Conservation (phyloP, 2,888 invertebrate genomes). For the Eubasilissa splendida region DNA sequence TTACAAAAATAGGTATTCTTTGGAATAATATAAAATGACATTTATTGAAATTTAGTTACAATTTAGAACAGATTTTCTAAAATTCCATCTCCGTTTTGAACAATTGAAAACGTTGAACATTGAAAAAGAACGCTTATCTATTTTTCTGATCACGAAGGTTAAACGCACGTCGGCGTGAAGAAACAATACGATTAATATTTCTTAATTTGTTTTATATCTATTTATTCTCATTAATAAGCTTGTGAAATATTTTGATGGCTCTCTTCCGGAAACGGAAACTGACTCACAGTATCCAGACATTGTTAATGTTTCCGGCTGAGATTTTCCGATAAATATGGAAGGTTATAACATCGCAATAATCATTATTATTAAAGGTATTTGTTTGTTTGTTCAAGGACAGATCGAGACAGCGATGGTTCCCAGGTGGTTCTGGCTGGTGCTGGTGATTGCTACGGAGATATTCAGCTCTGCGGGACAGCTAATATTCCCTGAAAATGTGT, state of each 20-base stretch:
- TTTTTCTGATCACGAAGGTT: conserved; percentile 20
- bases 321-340: conserved; percentile 45
- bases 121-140: no score
- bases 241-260: conserved; percentile 29
- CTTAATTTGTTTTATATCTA: conserved; percentile 4
- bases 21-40: no score
- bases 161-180: background rate
- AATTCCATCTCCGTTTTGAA: no score
- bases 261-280: conserved; percentile 41
- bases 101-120: no score
- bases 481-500: conserved; percentile 55
- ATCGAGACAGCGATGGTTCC: conserved; percentile 49
- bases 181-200: conserved; percentile 17
- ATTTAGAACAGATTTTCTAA: no score
- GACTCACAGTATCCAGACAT: conserved; percentile 27
- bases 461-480: conserved; percentile 47
- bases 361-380: conserved; percentile 1
- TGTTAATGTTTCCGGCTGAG: conserved; percentile 42
- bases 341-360: conserved; percentile 10
- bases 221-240: conserved; percentile 16
- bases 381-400: conserved; percentile 44
- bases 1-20: no score
- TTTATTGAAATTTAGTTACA: no score
- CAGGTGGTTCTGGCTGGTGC: conserved; percentile 47
- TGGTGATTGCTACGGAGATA: conserved; percentile 35